Evolutionary conservation across 2,113 vertebrate species (phyloP), one percentile per base, ranked within the genome.

Genomic region (Myrmophylax atrothorax): DNA sequence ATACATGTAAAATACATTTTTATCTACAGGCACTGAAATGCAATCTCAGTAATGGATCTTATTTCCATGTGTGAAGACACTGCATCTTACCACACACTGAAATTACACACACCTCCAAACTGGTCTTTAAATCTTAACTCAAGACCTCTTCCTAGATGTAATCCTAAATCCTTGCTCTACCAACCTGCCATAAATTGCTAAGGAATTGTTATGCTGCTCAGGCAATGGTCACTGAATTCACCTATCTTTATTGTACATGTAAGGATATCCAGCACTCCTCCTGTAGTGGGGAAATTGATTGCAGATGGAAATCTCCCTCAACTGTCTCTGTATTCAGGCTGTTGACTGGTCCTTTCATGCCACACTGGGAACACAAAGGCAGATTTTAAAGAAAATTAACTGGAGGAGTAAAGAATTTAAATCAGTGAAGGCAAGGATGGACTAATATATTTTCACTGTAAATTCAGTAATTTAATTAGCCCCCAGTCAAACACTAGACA

Each of bases 401-500:
- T 68, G 53, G 49, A 78, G 44, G 60, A 84, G 53, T 78, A 82
- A 81, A 94, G 69, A 94, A 95, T 74, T 84, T 81, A 94, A 89
- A 90, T 64, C 86, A 81, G 38, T 35, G 52, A 95, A 93, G 50
- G 46, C 46, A 91, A 80, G 49, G 68, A 60, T 29, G 44, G 42
- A 80, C 26, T 77, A 68, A 87, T 53, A 89, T 35, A 84, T 64
- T 93, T 59, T 84, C 64, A 86, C 60, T 92, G 55, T 90, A 88
- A 83, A 92, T 86, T 89, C 76, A 76, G 63, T 86, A 89, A 91
- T 94, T 94, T 87, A 94, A 94, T 86, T 95, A 92, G 60, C 26
- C 24, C 16, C 68, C 77, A 69, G 78, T 83, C 87, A 94, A 93
- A 93, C 42, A 63, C 33, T 56, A 72, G 85, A 93, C 77, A 90